Conservation (phyloP, 2,797 vertebrate species). For the Triplophysa yarkandensis region DNA sequence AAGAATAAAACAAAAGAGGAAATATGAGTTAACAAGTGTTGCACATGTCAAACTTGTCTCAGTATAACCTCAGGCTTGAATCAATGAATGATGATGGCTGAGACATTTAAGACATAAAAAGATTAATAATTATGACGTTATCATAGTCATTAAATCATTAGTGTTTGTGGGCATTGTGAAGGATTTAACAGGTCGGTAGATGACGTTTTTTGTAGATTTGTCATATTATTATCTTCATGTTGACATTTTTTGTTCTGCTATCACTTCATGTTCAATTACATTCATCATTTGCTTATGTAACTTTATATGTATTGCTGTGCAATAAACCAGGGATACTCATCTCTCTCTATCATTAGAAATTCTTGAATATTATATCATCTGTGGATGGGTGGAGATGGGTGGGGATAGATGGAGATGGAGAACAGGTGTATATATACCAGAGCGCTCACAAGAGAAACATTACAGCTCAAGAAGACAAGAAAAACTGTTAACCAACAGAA, state of each 20-base stretch:
- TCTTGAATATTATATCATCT: not conserved
- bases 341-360: not conserved
- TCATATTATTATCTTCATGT: not conserved
- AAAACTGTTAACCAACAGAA: not conserved
- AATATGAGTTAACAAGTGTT: too few relatives aligned
- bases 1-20: too few relatives aligned
- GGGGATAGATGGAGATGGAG: not conserved
- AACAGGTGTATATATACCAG: not conserved
- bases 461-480: not conserved
- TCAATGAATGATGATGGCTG: not conserved
- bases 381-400: slow-evolving; percentile 2
- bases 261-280: not conserved
- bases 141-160: not conserved
- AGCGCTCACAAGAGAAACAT: not conserved
- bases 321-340: not conserved
- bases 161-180: not conserved
- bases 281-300: not conserved
- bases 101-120: not conserved
- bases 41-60: not conserved
- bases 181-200: not conserved
- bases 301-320: not conserved
- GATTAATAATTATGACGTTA: not conserved
- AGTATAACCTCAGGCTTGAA: too few relatives aligned
- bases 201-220: not conserved
- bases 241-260: not conserved